A percentile compares a stretch with the other conserved stretches of the same genome.
Conservation (phyloP, 2,888 invertebrate genomes). For the Drosophila quinaria region DNA sequence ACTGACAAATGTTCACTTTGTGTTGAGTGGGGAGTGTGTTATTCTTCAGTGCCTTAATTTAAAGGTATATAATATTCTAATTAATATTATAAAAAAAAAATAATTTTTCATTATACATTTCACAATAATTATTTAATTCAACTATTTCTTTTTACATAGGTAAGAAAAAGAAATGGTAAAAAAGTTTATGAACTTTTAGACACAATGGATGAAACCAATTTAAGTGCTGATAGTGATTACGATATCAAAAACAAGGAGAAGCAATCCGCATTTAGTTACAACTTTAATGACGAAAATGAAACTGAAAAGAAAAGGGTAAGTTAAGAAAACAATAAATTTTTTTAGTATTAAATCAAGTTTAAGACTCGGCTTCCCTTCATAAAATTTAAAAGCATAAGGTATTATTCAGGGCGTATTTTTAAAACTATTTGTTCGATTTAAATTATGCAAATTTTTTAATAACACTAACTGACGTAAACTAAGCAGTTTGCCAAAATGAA, state of each 20-base stretch:
- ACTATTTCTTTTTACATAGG: conserved; percentile 24
- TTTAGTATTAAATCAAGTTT: neutral
- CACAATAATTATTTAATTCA: too few species aligned
- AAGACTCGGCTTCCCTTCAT: neutral
- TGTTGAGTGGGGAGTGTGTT: conserved; percentile 84
- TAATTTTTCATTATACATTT: too few species aligned
- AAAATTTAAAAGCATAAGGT: too few species aligned
- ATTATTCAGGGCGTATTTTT: too few species aligned
- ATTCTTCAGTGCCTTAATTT: conserved; percentile 84
- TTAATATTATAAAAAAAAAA: too few species aligned
- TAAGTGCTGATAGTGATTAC: neutral
- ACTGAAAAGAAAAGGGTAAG: conserved; percentile 25
- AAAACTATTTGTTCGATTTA: neutral
- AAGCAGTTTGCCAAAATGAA: conserved; percentile 25
- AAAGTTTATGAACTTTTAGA: conserved; percentile 22
- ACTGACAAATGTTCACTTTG: conserved; percentile 82
- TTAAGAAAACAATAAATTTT: neutral
- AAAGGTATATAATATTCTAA: too few species aligned
- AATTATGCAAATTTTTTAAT: neutral
- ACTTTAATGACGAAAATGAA: too few species aligned
- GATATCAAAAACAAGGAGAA: neutral
- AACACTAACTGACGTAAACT: neutral
- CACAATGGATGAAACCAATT: neutral
- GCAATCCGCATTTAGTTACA: neutral
- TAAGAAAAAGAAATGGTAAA: conserved; percentile 37